Conservation (phyloP, 2,113 vertebrate genomes). For the Nipponia nippon region DNA sequence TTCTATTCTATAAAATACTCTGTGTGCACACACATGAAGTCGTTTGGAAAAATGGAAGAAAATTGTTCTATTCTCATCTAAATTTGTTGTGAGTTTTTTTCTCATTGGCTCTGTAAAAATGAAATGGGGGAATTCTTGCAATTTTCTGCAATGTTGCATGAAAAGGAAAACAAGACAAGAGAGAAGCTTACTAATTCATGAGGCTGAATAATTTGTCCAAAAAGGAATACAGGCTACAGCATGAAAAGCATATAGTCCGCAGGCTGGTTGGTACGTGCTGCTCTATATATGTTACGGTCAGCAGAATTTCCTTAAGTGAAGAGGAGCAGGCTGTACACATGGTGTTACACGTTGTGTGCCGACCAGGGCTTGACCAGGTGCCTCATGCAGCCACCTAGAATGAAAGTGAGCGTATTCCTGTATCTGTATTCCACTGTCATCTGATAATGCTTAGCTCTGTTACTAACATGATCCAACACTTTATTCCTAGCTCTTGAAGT, state of each 20-base stretch:
- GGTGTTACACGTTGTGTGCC: not conserved
- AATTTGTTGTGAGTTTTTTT: not conserved
- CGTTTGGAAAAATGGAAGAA: not conserved
- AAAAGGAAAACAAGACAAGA: not conserved
- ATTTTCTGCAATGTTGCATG: not conserved
- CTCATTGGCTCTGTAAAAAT: not conserved
- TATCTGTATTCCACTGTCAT: not conserved
- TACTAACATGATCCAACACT: not conserved
- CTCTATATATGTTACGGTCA: not conserved
- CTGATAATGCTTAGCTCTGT: not conserved
- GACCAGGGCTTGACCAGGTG: not conserved
- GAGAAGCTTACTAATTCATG: not conserved
- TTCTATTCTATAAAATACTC: not conserved
- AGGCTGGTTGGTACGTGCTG: not conserved
- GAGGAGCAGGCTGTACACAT: not conserved
- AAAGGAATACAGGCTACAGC: not conserved
- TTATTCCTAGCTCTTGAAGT: not conserved
- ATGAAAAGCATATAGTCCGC: not conserved
- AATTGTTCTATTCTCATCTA: not conserved
- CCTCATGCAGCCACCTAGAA: not conserved
- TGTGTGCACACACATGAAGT: not conserved
- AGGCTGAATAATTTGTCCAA: not conserved
- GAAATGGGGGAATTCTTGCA: not conserved
- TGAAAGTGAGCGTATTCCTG: not conserved
- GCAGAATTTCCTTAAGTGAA: not conserved